Evolutionary conservation across 2,888 invertebrate genomes (phyloP), one percentile per base, ranked within the genome.

Genomic region (Uropetala carovei): DNA sequence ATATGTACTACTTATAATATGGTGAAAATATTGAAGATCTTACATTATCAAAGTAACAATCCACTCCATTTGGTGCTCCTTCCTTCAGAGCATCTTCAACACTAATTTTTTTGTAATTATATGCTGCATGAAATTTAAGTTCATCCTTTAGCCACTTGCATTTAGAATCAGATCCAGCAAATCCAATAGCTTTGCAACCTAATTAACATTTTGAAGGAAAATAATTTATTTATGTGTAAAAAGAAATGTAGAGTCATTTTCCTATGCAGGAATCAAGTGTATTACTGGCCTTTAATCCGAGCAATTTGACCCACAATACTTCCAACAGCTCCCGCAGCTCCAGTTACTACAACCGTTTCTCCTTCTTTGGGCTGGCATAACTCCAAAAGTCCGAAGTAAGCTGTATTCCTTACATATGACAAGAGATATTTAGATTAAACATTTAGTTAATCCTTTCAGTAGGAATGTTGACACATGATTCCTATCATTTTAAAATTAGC

Each of bases 21-120:
- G 14, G 16, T 16, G 30, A 9, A 89, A 18, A 75, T 92, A 93
- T 59, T 27, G 22, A 92, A 59, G 43, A 91, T 95, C 96, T 94
- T 95, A 97, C 97, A 94, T 97, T 97, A 94, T 98, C 98, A 94
- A 97, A 97, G 94, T 97, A 98, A 94, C 97, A 97, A 94, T 98
- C 97, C 0, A 98, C 95, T 4, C 97, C 97, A 18, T 97, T 95
- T 0, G 97, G 97, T 16, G 97, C 97, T 92, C 95, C 95, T 94
- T 96, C 95, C 93, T 96, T 96, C 18, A 98, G 95, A 83, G 96
- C 96, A 86, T 95, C 94, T 0, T 94, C 94, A 85, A 97, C 93
- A 94, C 97, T 94, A 11, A 95, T 95, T 2, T 96, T 96, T 94
- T 97, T 98, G 95, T 98, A 98, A 95, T 98, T 98, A 93, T 96